Evolutionary conservation across 2,888 invertebrate genomes (phyloP), one percentile per base, ranked within the genome.

Genomic region (Scaptomyza tumidula): DNA sequence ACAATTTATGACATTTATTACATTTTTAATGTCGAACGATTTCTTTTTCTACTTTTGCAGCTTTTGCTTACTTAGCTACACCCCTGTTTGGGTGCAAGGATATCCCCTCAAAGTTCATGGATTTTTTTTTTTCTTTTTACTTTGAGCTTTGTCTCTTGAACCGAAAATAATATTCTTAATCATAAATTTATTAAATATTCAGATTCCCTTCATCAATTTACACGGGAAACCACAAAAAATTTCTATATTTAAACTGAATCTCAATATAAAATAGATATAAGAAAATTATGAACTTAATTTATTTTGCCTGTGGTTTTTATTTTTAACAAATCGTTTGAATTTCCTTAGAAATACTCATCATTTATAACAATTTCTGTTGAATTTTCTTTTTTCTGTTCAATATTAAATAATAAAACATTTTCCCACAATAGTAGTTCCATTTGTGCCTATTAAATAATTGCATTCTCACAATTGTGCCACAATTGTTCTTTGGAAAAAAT

Each of bases 1-100:
- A 83, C 80, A 86, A 85, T 86, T 82, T 85, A 81, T 75, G 80
- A 85, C 79, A 78, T 81, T 86, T 84, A 86, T 86, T 81, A 83
- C 74, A 69, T 72, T 81, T 78, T 80, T 74, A 67, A 76, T 77
- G 71, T 63, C 60, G 24, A 58, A 19, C 48, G 56, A 4, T 41
- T 39, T 14, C 14, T 16, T 14, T 14, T 14, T 10, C 37, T 37
- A 7, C 33, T 16, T 14, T 39, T n/a, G n/a, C 6, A 6, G 37
- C 7, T 39, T 39, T 39, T 39, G 39, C 4, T 41, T 16, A 41
- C 41, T 41, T 41, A 41, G 41, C 10, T 41, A 41, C 41, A 14
- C 0, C 39, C 39, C 14, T 16, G 39, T 6, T 35, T 5, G 13
- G 5, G 5, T 13, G 35, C 37, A 14, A 14, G 39, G 9, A 39